These are phyloP conservation scores for Bombus soroeensis DNA, from an alignment of 1,140 invertebrate genomes.

Conservation along the genomic window DNA sequence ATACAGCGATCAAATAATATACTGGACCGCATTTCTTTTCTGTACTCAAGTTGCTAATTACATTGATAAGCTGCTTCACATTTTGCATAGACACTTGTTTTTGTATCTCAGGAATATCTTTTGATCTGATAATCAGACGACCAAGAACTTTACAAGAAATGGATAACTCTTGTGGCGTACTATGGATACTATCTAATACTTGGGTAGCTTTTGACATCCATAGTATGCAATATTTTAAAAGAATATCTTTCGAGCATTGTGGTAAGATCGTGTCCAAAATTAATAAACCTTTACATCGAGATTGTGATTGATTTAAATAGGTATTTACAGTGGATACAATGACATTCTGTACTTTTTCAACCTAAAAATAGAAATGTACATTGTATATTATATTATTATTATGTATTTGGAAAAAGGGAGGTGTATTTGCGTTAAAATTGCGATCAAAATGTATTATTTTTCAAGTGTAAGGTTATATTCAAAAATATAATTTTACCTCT, in stretches of 20 bases:
- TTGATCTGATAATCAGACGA: slow-evolving; percentile 60
- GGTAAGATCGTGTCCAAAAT: slow-evolving; percentile 60
- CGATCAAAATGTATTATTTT: background rate
- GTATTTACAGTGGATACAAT: slow-evolving; percentile 66
- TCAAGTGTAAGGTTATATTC: background rate
- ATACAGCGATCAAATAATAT: slow-evolving; percentile 71
- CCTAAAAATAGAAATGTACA: slow-evolving; percentile 50
- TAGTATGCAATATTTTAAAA: slow-evolving; percentile 69
- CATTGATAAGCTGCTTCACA: slow-evolving; percentile 73
- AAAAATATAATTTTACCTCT: slow-evolving; percentile 60
- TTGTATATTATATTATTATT: background rate
- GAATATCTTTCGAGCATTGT: slow-evolving; percentile 62
- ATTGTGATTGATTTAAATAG: slow-evolving; percentile 61
- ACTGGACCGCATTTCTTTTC: slow-evolving; percentile 57
- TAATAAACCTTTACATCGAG: slow-evolving; percentile 59
- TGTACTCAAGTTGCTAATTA: slow-evolving; percentile 58
- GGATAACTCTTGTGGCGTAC: slow-evolving; percentile 52
- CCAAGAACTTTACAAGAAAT: slow-evolving; percentile 70
- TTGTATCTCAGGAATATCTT: slow-evolving; percentile 72
- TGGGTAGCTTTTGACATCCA: slow-evolving; percentile 75
- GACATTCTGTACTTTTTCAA: slow-evolving; percentile 52
- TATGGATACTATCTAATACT: slow-evolving; percentile 70
- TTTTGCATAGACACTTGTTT: slow-evolving; percentile 77
- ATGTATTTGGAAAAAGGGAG: background rate
- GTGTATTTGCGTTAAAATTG: background rate